Evolutionary conservation across 2,113 vertebrate species (phyloP), one percentile per base, ranked within the genome.

Genomic region (Xiphophorus maculatus): DNA sequence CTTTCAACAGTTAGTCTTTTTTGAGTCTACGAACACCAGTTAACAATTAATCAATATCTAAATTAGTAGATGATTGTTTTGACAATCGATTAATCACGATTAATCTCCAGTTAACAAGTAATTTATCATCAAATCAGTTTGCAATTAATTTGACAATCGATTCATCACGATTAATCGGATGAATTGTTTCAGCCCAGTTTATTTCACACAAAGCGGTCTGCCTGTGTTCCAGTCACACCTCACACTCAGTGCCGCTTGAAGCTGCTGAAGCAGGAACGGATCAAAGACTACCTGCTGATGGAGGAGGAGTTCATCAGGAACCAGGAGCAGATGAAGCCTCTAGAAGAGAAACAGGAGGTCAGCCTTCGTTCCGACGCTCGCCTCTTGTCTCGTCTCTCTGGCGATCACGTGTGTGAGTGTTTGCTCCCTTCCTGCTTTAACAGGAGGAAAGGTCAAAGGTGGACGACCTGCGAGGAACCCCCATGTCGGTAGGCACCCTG

Each of bases 221-320:
- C 71, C 14, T 79, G 28, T 76, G 4, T 37, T 0, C 84, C 80
- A 99, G 98, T 99, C 79, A 99, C 98, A 11, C 98, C 98, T 90
- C 98, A 99, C 69, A 99, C 98, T 63, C 98, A 99, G 70, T 99
- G 98, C 90, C 95, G 98, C 5, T 93, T 99, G 77, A 99, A 99
- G 85, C 86, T 99, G 66, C 77, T 99, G 83, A 99, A 99, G 68
- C 87, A 98, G 84, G 98, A 99, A 88, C 95, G 97, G 70, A 99
- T 99, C 89, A 99, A 99, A 92, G 98, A 99, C 86, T 99, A 98
- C 4, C 95, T 99, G 28, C 91, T 99, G 76, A 99, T 99, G 98
- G 98, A 99, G 82, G 98, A 99, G 84, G 97, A 99, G 80, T 99
- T 99, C 89, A 99, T 99, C 90, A 94, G 98, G 82, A 99, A 99